These are phyloP conservation scores for Sminthurinus aureus DNA, from an alignment of 2,888 invertebrate species.

Conservation along the genomic window DNA sequence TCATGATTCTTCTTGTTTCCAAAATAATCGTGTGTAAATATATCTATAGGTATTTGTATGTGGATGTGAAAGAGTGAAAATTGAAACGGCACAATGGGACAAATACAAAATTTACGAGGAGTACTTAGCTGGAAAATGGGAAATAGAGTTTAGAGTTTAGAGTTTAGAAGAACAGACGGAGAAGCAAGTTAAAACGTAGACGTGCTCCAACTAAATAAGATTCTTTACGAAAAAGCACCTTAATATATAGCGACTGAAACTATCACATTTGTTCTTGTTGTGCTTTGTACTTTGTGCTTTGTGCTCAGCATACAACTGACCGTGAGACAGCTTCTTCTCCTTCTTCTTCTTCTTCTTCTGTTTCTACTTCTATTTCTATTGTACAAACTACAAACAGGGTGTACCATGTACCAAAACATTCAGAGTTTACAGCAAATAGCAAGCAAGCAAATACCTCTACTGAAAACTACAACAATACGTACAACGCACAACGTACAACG, in stretches of 20 bases:
- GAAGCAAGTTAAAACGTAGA: slow-evolving; percentile 9
- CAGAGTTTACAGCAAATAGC: too few relatives aligned
- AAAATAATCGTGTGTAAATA: neutral
- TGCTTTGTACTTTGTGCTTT: too few relatives aligned
- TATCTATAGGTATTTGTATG: neutral
- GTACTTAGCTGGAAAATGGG: neutral
- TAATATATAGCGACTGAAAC: slow-evolving; percentile 28
- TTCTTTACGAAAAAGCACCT: neutral
- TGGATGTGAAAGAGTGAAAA: neutral
- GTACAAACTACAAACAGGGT: too few relatives aligned
- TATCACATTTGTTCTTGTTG: slow-evolving; percentile 26
- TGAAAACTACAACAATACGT: too few relatives aligned
- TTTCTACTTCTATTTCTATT: neutral
- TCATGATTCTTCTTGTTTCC: slow-evolving; percentile 15
- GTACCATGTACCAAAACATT: too few relatives aligned
- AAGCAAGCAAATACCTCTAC: too few relatives aligned
- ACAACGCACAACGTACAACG: too few relatives aligned
- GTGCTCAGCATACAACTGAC: neutral
- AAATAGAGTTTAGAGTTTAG: too few relatives aligned
- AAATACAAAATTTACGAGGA: neutral
- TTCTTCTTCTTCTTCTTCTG: neutral
- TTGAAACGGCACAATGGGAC: neutral
- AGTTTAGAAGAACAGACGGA: neutral
- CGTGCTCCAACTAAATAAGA: slow-evolving; percentile 37
- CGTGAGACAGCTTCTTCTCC: neutral